Base-by-base conservation (phyloP, 2,113 vertebrate genomes). In the Solea solea region DNA sequence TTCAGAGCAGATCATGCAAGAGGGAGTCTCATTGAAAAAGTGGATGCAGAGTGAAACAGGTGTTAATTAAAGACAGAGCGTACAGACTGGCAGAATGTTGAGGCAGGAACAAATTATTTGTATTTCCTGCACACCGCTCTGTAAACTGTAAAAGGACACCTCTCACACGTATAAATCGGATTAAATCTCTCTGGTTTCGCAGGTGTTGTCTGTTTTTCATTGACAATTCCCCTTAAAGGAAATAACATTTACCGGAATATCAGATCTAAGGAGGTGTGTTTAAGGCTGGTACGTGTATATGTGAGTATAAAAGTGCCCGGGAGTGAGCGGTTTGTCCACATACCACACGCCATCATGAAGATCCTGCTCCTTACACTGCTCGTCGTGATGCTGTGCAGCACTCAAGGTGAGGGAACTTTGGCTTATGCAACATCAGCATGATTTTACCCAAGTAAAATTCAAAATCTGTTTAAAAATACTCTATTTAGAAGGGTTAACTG, bases 331-430 rank as follows among this genome's bases (percentile, higher is more conserved):
- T 64, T 65, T 52, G 13, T 62, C 10, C 78, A 41, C 83, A 86
- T 55, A 69, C 41, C 61, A 57, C 7, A 63, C 3, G 60, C 8
- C 82, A 91, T 49, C 87, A 93, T 93, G 90, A 92, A 92, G 74
- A 15, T 80, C n/a, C 66, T 91, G 34, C 64, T 90, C 41, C 60
- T 82, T 11, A 45, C 53, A 0, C 3, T 85, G 51, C n/a, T 90
- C 60, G 14, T 91, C 15, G 44, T 85, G 64, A 84, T 92, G 59
- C 58, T 92, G 66, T 90, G 88, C 15, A 86, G 83, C 79, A 25
- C 78, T 56, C 70, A 86, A 56, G 91, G 93, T 92, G 53, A 87
- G 82, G 0, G 0, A 49, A 39, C 1, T 4, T 52, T 39, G 0
- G 0, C 25, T 74, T 46, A 21, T 8, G 40, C 40, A 3, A 0